Percentiles rank a stretch among this genome's conserved stretches.
Conservation (phyloP, 1,140 invertebrate species). For the Nephotettix cincticeps region DNA sequence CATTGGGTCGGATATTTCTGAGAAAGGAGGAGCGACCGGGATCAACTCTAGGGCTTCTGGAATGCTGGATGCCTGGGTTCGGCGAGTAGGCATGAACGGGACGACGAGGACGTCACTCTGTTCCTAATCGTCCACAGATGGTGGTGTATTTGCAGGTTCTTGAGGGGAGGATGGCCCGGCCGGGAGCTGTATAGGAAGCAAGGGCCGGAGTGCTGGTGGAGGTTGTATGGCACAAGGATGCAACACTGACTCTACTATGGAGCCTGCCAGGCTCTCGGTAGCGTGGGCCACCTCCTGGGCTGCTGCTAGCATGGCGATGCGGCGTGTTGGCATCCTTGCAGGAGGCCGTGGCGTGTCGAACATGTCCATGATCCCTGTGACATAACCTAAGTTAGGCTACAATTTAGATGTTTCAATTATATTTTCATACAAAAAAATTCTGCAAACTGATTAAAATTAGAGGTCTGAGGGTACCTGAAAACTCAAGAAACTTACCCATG, state of each 20-base stretch:
- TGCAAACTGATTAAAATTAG: no score
- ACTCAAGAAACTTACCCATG: no score
- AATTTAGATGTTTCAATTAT: no score
- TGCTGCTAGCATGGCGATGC: constrained; percentile 18
- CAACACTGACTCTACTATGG: constrained; percentile 52
- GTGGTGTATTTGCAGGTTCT: not conserved
- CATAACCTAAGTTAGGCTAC: no score
- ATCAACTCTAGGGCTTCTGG: constrained; percentile 5
- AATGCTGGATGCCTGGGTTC: constrained; percentile 1
- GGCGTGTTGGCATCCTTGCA: not conserved
- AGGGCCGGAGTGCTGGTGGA: not conserved
- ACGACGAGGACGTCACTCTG: not conserved
- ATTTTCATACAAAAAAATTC: no score
- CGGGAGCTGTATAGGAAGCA: not conserved
- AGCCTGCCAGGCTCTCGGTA: constrained; percentile 49
- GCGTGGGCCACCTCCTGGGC: constrained; percentile 31
- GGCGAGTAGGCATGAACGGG: not conserved
- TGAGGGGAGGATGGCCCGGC: constrained; percentile 8
- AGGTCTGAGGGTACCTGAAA: no score
- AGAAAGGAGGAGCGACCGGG: not conserved
- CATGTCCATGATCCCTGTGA: constrained; percentile 13
- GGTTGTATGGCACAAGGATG: constrained; percentile 31
- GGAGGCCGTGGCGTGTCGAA: not conserved
- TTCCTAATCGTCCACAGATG: not conserved
- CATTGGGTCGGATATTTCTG: constrained; percentile 18